Evolutionary conservation across 1,140 invertebrate genomes (phyloP).

Genomic region (Coptotermes formosanus): DNA sequence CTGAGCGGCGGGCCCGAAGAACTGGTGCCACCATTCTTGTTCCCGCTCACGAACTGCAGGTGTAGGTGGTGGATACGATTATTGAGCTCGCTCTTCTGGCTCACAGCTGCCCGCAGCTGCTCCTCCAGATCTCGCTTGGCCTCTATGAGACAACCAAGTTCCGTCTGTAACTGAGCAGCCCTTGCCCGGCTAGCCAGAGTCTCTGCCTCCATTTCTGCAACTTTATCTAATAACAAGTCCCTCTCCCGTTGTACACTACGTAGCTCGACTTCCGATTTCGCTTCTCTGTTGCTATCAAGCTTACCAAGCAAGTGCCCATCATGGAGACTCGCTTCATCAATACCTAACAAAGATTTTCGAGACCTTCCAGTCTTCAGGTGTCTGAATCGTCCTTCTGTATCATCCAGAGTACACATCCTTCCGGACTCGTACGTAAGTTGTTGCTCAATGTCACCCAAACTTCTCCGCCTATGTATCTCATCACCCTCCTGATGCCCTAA

Average conservation of each 20-base stretch:
- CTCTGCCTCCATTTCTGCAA: constrained; percentile 71
- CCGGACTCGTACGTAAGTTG: not conserved
- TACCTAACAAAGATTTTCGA: constrained; percentile 39
- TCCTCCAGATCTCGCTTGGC: constrained; percentile 63
- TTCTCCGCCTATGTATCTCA: constrained; percentile 19
- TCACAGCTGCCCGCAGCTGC: constrained; percentile 56
- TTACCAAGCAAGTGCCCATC: constrained; percentile 19
- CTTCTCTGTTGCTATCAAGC: constrained; percentile 22
- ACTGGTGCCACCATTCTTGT: constrained; percentile 43
- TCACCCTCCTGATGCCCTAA: constrained; percentile 33
- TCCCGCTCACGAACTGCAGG: constrained; percentile 46
- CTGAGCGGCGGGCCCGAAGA: constrained; percentile 38
- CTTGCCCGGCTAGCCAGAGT: constrained; percentile 61
- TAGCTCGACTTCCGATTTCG: constrained; percentile 38
- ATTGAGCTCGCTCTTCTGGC: constrained; percentile 53
- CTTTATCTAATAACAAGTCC: constrained; percentile 63
- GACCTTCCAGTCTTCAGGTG: constrained; percentile 22
- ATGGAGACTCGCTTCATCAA: constrained; percentile 43
- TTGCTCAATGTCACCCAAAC: not conserved
- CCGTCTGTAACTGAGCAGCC: constrained; percentile 60
- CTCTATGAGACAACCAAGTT: constrained; percentile 57
- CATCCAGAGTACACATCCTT: constrained; percentile 33
- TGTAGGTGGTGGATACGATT: constrained; percentile 49
- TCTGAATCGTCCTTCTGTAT: constrained; percentile 23
- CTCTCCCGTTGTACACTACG: constrained; percentile 62